Conservation (phyloP, 2,113 vertebrate species). For the Addax nasomaculatus region DNA sequence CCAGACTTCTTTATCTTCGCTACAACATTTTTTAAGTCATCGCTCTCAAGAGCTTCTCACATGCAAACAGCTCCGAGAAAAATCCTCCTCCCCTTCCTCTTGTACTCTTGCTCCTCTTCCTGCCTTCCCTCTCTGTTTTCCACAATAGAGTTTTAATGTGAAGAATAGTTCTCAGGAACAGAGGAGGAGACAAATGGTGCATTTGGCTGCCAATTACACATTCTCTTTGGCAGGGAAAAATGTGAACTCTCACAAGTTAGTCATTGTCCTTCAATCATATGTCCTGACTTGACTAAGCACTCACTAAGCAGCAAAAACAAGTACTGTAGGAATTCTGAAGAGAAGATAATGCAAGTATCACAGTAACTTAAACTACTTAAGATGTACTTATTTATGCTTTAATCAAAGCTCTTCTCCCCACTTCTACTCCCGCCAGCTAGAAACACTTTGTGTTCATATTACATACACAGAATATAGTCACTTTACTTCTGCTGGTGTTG, state of each 20-base stretch:
- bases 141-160: neutral
- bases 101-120: neutral
- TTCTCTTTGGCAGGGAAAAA: neutral
- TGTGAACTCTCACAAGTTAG: neutral
- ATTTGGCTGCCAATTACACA: neutral
- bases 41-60: neutral
- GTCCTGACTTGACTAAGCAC: neutral
- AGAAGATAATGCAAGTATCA: neutral
- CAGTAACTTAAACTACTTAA: neutral
- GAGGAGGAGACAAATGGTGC: neutral
- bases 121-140: neutral
- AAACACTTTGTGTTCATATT: neutral
- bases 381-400: neutral
- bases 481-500: neutral
- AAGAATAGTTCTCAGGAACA: neutral
- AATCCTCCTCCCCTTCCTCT: neutral
- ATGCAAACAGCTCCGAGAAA: neutral
- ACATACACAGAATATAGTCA: neutral
- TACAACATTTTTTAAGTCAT: neutral
- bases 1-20: neutral
- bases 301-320: neutral
- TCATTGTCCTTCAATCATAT: neutral
- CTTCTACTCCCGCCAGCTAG: neutral
- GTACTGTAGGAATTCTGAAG: neutral
- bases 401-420: neutral